Conservation (phyloP, 2,113 vertebrate genomes). For the Lepidothrix coronata region DNA sequence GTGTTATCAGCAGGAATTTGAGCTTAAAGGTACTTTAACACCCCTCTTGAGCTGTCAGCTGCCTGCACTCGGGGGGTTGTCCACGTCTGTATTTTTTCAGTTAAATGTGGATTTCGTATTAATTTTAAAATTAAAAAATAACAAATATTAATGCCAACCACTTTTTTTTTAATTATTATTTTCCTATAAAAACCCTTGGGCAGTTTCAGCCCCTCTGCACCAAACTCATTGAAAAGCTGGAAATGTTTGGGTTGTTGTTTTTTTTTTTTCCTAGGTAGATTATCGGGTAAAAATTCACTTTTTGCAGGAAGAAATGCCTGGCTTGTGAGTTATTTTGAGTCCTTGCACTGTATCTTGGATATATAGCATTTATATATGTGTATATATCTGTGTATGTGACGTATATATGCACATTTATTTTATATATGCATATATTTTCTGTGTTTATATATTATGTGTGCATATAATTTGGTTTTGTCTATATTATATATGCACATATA, state of each 20-base stretch:
- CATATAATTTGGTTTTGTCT: background rate
- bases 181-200: rapidly evolving
- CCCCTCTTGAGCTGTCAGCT: background rate
- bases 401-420: background rate
- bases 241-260: background rate
- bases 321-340: background rate
- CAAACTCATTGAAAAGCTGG: background rate
- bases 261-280: background rate
- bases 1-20: constrained; percentile 16
- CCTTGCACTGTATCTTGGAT: background rate
- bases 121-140: background rate
- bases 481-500: background rate
- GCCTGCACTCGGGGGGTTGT: background rate
- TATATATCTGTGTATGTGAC: background rate
- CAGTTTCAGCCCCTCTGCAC: background rate
- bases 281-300: background rate
- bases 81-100: background rate
- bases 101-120: background rate
- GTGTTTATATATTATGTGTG: background rate
- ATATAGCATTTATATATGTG: background rate
- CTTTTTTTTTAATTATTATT: background rate
- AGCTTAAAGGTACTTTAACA: background rate
- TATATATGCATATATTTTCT: background rate
- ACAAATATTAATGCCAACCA: rapidly evolving
- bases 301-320: background rate